These are phyloP conservation scores for Thalassaphorura encarpata DNA, from an alignment of 1,140 invertebrate genomes.

Conservation along the genomic window DNA sequence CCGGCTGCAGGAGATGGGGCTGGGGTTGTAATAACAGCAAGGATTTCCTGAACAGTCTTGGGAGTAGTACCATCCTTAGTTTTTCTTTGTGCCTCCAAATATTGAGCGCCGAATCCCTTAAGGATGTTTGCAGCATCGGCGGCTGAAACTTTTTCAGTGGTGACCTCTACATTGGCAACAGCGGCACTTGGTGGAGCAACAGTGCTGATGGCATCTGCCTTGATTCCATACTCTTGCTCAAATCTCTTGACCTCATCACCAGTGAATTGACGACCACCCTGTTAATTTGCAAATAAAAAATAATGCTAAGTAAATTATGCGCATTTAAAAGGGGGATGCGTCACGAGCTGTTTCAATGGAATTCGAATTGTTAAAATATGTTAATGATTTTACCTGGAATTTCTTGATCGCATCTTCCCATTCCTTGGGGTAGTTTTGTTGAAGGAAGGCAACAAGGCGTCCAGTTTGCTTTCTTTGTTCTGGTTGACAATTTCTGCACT, in stretches of 20 bases:
- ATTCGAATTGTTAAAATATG: not conserved
- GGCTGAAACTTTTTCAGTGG: conserved; percentile 1
- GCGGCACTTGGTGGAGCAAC: not conserved
- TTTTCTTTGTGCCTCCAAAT: no score
- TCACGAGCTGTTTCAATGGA: not conserved
- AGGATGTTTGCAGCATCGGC: not conserved
- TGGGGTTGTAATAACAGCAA: no score
- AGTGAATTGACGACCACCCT: conserved; percentile 27
- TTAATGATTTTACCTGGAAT: conserved; percentile 28
- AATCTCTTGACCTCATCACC: conserved; percentile 22
- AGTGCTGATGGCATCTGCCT: not conserved
- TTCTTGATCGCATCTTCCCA: conserved; percentile 32
- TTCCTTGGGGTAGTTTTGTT: conserved; percentile 30
- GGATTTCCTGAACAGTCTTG: no score
- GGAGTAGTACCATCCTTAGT: no score
- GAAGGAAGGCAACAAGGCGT: conserved; percentile 28
- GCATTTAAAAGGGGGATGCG: no score
- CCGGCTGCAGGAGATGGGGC: no score
- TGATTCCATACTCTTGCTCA: conserved; percentile 22
- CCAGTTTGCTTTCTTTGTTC: conserved; percentile 27
- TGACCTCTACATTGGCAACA: not conserved
- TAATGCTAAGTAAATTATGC: not conserved
- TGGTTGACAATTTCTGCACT: conserved; percentile 26
- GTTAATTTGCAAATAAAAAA: conserved; percentile 11
- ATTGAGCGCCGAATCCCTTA: not conserved